Evolutionary conservation across 2,113 vertebrate species (phyloP).

Genomic region (Nesospiza acunhae): DNA sequence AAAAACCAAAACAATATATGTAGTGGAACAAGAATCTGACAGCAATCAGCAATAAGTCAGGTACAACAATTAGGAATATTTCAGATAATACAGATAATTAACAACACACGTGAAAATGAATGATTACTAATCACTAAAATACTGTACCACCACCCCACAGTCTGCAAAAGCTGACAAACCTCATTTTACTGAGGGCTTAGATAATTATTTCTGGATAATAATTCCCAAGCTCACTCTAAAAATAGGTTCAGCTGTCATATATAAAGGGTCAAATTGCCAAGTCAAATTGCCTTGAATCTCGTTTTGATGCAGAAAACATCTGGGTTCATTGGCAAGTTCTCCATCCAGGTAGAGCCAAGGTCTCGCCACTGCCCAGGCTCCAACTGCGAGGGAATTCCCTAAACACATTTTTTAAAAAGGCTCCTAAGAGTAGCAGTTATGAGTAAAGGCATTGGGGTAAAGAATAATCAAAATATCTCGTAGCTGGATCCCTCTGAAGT

Average conservation of each 20-base stretch:
- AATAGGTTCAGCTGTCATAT: too few species aligned
- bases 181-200: neutral
- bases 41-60: neutral
- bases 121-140: neutral
- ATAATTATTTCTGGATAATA: neutral
- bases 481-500: neutral
- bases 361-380: neutral
- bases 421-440: neutral
- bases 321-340: neutral
- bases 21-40: neutral
- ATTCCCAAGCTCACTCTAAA: neutral
- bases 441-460: neutral
- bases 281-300: neutral
- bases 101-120: neutral
- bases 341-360: neutral
- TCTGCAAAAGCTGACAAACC: neutral
- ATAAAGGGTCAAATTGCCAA: neutral
- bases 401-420: too few species aligned
- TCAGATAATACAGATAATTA: neutral
- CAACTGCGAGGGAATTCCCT: neutral
- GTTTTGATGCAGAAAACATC: neutral
- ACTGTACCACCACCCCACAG: neutral
- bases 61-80: neutral
- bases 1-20: neutral
- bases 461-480: neutral